phyloP scores from a whole-genome alignment of 2,888 invertebrate species.

The Pegoplata infirma region DNA sequence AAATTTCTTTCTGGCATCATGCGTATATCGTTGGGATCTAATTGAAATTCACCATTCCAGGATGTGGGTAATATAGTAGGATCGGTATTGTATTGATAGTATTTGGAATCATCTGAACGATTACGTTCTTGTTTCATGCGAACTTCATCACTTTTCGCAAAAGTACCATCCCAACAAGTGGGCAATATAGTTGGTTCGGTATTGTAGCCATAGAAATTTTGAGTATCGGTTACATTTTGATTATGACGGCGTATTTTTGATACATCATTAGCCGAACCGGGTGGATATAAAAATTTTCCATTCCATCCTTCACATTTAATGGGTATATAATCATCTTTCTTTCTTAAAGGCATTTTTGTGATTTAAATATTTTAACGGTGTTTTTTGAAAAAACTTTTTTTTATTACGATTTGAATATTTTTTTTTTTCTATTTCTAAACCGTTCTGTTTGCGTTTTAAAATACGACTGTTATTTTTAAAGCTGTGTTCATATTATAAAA shows the following conservation, averaged over 20 bases:
- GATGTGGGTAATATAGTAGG: constrained; percentile 73
- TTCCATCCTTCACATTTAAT: constrained; percentile 78
- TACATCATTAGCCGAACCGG: constrained; percentile 73
- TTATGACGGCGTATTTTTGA: constrained; percentile 75
- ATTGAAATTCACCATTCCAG: constrained; percentile 76
- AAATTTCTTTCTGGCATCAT: constrained; percentile 75
- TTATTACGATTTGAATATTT: background rate
- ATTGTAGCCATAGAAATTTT: constrained; percentile 74
- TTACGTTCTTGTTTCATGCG: constrained; percentile 73
- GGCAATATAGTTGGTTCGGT: constrained; percentile 75
- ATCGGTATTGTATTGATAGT: constrained; percentile 72
- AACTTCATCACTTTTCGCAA: constrained; percentile 73
- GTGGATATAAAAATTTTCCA: constrained; percentile 74
- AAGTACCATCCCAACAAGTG: constrained; percentile 76
- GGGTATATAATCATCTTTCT: constrained; percentile 76
- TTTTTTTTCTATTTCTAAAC: constrained; percentile 19
- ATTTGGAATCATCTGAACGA: constrained; percentile 75
- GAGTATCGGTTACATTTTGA: constrained; percentile 74
- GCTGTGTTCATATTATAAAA: constrained; percentile 39
- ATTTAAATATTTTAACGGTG: background rate
- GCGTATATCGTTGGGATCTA: constrained; percentile 76
- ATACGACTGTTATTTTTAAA: constrained; percentile 54
- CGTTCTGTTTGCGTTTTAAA: constrained; percentile 53
- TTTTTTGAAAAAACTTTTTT: background rate
- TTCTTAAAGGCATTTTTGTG: constrained; percentile 73